Percentiles rank a stretch among this genome's conserved stretches.
phyloP scores from a whole-genome alignment of 2,888 invertebrate genomes.

The Syrista parreyssii region DNA sequence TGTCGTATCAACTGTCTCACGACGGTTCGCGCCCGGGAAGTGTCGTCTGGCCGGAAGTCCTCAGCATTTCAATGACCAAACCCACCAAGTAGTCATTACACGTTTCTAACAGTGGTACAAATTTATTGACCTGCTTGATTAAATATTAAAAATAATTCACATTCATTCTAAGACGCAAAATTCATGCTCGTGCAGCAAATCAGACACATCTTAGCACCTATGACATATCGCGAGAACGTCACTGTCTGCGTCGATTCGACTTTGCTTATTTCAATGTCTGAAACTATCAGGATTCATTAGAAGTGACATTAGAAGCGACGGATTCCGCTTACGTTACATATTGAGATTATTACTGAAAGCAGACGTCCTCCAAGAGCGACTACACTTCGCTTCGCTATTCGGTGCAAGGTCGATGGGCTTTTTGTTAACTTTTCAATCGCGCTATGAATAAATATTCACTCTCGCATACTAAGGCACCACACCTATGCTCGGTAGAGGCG shows the following conservation, averaged over 20 bases:
- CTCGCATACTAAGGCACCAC: background rate
- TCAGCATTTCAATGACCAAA: background rate
- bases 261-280: too few relatives aligned
- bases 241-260: too few relatives aligned
- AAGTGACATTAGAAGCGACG: background rate
- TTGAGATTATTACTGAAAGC: background rate
- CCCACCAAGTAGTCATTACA: background rate
- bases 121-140: background rate
- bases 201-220: background rate
- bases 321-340: background rate
- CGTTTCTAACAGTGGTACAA: background rate
- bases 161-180: background rate
- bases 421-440: constrained; percentile 2
- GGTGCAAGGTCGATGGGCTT: constrained; percentile 36
- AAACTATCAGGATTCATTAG: background rate
- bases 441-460: background rate
- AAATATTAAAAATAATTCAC: background rate
- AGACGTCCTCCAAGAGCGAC: constrained; percentile 28
- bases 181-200: background rate
- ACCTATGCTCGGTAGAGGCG: background rate
- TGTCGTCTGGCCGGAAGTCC: background rate
- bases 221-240: too few relatives aligned
- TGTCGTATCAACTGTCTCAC: background rate
- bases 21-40: background rate
- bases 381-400: constrained; percentile 20